Percentiles rank a stretch among this genome's conserved stretches.
Evolutionary conservation across 2,113 vertebrate species (phyloP).

Genomic region (Cebidichthys violaceus): DNA sequence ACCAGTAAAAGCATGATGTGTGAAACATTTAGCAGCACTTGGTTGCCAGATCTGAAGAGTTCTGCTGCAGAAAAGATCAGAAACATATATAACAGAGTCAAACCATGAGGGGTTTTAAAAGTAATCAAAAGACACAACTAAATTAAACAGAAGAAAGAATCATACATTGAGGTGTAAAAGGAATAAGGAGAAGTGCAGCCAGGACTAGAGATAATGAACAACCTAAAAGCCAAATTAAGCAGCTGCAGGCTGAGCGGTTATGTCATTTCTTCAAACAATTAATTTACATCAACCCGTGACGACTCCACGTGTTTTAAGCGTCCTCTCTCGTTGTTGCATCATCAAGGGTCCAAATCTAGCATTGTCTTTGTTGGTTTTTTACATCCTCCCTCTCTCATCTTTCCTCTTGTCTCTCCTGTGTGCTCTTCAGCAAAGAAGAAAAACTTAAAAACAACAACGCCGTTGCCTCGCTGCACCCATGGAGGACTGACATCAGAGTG

Average conservation of each 20-base stretch:
- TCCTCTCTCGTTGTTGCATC: conserved; percentile 6
- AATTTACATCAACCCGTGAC: neutral
- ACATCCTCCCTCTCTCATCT: conserved; percentile 19
- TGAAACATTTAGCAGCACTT: neutral
- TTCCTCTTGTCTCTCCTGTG: conserved; percentile 25
- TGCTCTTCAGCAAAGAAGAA: conserved; percentile 25
- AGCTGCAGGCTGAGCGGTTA: neutral
- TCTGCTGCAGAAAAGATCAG: conserved; percentile 11
- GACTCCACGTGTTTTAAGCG: neutral
- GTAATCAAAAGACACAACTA: neutral
- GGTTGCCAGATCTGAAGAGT: neutral
- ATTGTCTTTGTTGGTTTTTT: conserved; percentile 19
- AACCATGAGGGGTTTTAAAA: neutral
- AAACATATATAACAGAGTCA: neutral
- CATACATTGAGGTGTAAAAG: neutral
- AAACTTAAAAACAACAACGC: conserved; percentile 43
- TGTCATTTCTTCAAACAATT: conserved; percentile 10
- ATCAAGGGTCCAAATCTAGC: neutral
- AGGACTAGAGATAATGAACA: neutral
- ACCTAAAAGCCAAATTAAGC: neutral
- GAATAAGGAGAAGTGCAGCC: neutral
- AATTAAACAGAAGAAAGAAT: neutral
- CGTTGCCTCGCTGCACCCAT: conserved; percentile 27
- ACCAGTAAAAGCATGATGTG: neutral
- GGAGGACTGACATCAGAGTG: conserved; percentile 44